Evolutionary conservation across 2,113 vertebrate species (phyloP).

Genomic region (Porphyrio hochstetteri): DNA sequence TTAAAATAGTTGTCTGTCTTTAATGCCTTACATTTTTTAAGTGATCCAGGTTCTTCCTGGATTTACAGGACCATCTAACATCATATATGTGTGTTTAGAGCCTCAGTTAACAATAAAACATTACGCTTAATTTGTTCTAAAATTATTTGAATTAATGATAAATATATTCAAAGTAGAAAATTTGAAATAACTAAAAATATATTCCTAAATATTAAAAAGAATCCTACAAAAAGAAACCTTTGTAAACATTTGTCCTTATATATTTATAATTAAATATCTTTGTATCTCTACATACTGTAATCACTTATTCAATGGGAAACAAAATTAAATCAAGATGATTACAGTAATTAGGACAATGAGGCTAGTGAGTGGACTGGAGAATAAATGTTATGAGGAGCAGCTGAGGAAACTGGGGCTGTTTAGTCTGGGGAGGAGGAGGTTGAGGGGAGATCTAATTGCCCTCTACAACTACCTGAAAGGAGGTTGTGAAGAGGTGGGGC

Average conservation of each 20-base stretch:
- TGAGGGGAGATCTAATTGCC: too few relatives aligned
- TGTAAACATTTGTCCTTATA: background rate
- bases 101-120: background rate
- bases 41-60: background rate
- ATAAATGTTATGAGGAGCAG: too few relatives aligned
- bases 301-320: background rate
- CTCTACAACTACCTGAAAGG: too few relatives aligned
- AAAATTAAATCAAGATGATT: background rate
- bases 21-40: background rate
- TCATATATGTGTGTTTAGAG: background rate
- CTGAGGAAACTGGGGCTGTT: too few relatives aligned
- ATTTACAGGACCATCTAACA: background rate
- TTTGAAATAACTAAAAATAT: background rate
- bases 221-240: background rate
- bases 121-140: background rate
- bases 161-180: background rate
- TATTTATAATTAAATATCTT: background rate
- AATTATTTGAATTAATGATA: background rate
- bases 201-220: background rate
- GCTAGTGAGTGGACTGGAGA: too few relatives aligned
- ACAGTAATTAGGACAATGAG: background rate
- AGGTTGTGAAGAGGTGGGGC: too few relatives aligned
- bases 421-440: too few relatives aligned
- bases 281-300: background rate
- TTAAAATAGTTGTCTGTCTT: background rate